Conservation (phyloP, 2,113 vertebrate genomes). For the Pedetes capensis region DNA sequence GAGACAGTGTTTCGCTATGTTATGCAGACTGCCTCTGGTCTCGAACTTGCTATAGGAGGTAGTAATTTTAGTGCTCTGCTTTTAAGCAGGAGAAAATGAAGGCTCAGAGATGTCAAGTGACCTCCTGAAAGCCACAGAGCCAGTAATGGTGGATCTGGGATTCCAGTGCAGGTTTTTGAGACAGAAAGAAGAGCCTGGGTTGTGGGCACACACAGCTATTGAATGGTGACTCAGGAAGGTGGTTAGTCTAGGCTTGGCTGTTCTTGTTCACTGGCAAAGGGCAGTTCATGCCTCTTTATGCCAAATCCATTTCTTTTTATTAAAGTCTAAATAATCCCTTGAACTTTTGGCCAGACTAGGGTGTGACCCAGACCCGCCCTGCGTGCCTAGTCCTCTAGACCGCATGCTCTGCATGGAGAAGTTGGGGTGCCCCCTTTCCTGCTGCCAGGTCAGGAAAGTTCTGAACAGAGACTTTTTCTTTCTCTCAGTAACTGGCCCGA, state of each 20-base stretch:
- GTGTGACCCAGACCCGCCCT: background rate
- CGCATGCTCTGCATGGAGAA: background rate
- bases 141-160: background rate
- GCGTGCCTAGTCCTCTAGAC: background rate
- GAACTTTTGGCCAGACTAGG: background rate
- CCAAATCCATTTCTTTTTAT: background rate
- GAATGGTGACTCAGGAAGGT: background rate
- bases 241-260: background rate
- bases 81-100: background rate
- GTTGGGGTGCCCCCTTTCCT: background rate
- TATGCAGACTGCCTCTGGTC: too few relatives aligned
- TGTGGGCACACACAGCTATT: background rate
- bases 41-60: too few relatives aligned
- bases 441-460: background rate
- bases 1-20: too few relatives aligned
- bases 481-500: background rate
- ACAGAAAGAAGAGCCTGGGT: background rate
- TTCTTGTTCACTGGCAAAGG: background rate
- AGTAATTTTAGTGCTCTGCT: background rate
- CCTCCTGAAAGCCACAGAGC: background rate
- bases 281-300: background rate
- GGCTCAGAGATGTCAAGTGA: constrained; percentile 2
- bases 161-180: background rate
- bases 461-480: background rate
- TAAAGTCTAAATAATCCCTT: background rate